Evolutionary conservation across 2,797 vertebrate genomes (phyloP).

Genomic region (Melanotaenia nigrans): DNA sequence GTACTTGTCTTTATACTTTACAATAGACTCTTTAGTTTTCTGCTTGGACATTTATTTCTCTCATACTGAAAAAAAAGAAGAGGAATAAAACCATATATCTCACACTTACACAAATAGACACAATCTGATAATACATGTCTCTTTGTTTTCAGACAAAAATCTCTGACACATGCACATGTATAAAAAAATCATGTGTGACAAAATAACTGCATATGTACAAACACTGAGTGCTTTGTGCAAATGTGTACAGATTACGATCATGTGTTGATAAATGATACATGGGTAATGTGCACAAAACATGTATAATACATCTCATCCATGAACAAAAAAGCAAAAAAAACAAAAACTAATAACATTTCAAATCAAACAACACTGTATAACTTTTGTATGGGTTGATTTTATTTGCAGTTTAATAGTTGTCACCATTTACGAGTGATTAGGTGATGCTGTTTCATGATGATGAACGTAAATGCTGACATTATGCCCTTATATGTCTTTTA

Average conservation of each 20-base stretch:
- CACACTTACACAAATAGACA: constrained; percentile 67
- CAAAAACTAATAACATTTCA: constrained; percentile 54
- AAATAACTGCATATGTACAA: constrained; percentile 83
- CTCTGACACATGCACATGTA: constrained; percentile 82
- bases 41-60: constrained; percentile 67
- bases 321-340: constrained; percentile 71
- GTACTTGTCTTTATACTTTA: constrained; percentile 25
- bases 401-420: constrained; percentile 33
- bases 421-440: constrained; percentile 53
- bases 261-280: constrained; percentile 82
- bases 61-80: constrained; percentile 54
- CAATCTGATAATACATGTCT: constrained; percentile 64
- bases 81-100: constrained; percentile 56
- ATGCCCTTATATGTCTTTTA: constrained; percentile 28
- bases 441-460: constrained; percentile 24
- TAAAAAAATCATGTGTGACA: constrained; percentile 77
- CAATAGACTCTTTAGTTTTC: constrained; percentile 43
- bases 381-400: constrained; percentile 62
- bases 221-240: constrained; percentile 86
- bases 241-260: constrained; percentile 85
- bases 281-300: constrained; percentile 83
- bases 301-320: constrained; percentile 74
- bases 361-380: constrained; percentile 60
- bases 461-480: constrained; percentile 45
- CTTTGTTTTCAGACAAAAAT: constrained; percentile 75